Percentiles rank a stretch among this genome's conserved stretches.
These are phyloP conservation scores for Pseudochromis fuscus DNA, from an alignment of 2,797 vertebrate species.

Conservation along the genomic window DNA sequence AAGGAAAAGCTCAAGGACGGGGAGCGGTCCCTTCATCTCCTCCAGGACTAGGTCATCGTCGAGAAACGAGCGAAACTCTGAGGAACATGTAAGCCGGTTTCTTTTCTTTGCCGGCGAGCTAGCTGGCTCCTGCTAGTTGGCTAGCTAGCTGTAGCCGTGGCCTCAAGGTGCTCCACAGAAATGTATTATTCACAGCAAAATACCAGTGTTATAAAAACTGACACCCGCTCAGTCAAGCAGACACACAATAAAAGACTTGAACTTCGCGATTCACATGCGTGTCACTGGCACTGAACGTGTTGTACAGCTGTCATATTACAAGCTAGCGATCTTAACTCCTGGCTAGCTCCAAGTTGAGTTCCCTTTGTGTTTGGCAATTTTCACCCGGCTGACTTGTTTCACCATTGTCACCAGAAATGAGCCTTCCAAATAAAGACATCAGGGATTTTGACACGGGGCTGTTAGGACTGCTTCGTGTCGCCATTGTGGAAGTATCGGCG, in stretches of 20 bases:
- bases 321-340: conserved; percentile 69
- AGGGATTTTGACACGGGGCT: neutral
- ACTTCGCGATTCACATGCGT: neutral
- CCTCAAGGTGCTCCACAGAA: conserved; percentile 68
- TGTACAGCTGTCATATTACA: conserved; percentile 48
- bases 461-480: neutral
- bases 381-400: conserved; percentile 69
- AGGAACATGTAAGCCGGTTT: conserved; percentile 86
- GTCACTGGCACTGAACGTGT: conserved; percentile 20
- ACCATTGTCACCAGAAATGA: conserved; percentile 35
- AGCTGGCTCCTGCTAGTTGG: conserved; percentile 69
- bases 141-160: conserved; percentile 73
- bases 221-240: conserved; percentile 54
- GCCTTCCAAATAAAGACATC: conserved; percentile 21
- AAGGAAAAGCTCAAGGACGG: conserved; percentile 88
- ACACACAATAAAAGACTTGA: neutral
- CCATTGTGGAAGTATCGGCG: neutral
- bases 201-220: conserved; percentile 32
- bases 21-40: conserved; percentile 83
- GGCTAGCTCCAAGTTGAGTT: conserved; percentile 82
- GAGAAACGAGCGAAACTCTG: conserved; percentile 81
- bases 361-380: conserved; percentile 86
- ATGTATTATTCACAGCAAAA: conserved; percentile 36
- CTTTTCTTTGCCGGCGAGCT: conserved; percentile 78
- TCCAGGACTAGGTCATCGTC: conserved; percentile 87